Evolutionary conservation across 2,888 invertebrate species (phyloP), one percentile per base, ranked within the genome.

Genomic region (Chorisops tibialis): DNA sequence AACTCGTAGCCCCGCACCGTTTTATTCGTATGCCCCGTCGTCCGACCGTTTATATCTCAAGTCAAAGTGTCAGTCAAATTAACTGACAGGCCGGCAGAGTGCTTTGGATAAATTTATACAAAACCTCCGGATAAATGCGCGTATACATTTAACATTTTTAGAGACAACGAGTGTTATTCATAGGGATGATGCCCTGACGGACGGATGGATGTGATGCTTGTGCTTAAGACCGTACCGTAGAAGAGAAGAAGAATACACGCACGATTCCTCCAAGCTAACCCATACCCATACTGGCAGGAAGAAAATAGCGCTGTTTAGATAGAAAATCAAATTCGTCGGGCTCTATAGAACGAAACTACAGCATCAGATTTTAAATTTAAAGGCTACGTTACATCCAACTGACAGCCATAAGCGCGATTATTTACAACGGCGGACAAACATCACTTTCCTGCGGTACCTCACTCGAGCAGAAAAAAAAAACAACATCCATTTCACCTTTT

Each of bases 31-130:
- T 66, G 65, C 58, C 63, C 56, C 30, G 21, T 56, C 58, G 64
- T 66, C 66, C 67, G 66, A 67, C 66, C 69, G 68, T 69, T 69
- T 69, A 69, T 68, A 72, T 73, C 70, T 72, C 71, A 72, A 74
- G 74, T 74, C 74, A 73, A 74, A 72, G 69, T 75, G 74, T 74
- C 74, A 75, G 73, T 75, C 74, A 75, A 73, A 70, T 65, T 67
- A 71, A 70, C 72, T 73, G 74, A 74, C 74, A 75, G 73, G 68
- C 70, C 69, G 69, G 70, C 71, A 70, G 69, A 70, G 70, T 71
- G 71, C 69, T 70, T 69, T 67, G 67, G 67, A 67, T 67, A 68
- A 69, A 68, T 68, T 68, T 68, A 68, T 69, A 61, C 61, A 51
- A 61, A 51, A 50, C 39, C 49, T 49, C 50, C 21, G 48, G 49